A percentile compares a stretch with the other conserved stretches of the same genome.
phyloP scores from a whole-genome alignment of 2,797 vertebrate genomes.

The Tamandua tetradactyla region DNA sequence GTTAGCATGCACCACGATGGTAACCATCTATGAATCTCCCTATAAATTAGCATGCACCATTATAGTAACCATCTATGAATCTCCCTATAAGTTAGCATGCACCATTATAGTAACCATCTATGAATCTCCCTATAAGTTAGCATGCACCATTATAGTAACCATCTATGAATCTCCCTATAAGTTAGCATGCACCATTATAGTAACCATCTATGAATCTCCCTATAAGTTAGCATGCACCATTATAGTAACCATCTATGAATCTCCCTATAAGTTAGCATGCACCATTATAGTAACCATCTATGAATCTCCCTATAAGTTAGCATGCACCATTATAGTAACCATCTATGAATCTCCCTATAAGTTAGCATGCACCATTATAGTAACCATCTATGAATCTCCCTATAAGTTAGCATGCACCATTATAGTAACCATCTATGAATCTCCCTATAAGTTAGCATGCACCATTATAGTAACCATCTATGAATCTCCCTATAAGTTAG shows the following conservation, averaged over 20 bases:
- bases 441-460: too few species aligned
- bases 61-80: accelerated
- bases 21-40: background rate
- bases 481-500: background rate
- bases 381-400: background rate
- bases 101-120: too few species aligned
- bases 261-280: too few species aligned
- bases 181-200: too few species aligned
- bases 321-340: background rate
- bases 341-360: too few species aligned
- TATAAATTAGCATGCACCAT: background rate
- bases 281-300: too few species aligned
- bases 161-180: too few species aligned
- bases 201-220: background rate
- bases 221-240: background rate
- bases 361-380: too few species aligned
- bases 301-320: background rate
- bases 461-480: too few species aligned
- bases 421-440: accelerated
- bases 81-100: too few species aligned
- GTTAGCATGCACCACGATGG: background rate
- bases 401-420: background rate
- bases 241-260: accelerated
- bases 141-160: background rate
- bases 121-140: background rate